Evolutionary conservation across 2,888 invertebrate species (phyloP), one percentile per base, ranked within the genome.

Genomic region (Drosophila mayaguana): DNA sequence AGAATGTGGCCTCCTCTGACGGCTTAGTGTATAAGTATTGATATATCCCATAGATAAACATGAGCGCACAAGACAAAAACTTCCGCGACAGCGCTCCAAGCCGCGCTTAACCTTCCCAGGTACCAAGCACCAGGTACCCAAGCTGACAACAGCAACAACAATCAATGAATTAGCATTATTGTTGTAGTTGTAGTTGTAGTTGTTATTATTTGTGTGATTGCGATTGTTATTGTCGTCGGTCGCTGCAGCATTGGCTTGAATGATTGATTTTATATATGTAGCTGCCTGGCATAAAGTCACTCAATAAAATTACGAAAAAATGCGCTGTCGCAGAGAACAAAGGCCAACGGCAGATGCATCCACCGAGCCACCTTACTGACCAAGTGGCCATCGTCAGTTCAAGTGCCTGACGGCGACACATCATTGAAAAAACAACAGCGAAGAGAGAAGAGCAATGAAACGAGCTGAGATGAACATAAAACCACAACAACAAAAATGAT

Each of bases 191-290:
- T 55, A 45, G 40, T 18, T 18, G 42, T 51, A 53, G 53, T 56
- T 63, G 32, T 63, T 74, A 25, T 75, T 63, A 61, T 54, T 62
- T 53, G 20, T 53, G 51, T 18, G 51, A 45, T 62, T 65, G 51
- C 8, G 51, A 45, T 62, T 65, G 56, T 62, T 68, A 54, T 57
- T 71, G 68, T 76, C 48, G 65, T 63, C 51, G 63, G 63, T 57
- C 51, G 60, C 57, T 46, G 34, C 65, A 67, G 46, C 67, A 54
- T 64, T 38, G 81, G 69, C 68, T 67, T 71, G 80, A 86, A 83
- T 86, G 87, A 86, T 87, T 83, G 87, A 87, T 86, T 87, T 86
- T 80, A 80, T 86, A 80, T 87, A 80, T 87, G 83, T 86, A 80
- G 76, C 64, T 71, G 82, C 80, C 76, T 83, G 83, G 83, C 85